Conservation (phyloP, 1,140 invertebrate genomes). For the Carcinoscorpius rotundicauda region DNA sequence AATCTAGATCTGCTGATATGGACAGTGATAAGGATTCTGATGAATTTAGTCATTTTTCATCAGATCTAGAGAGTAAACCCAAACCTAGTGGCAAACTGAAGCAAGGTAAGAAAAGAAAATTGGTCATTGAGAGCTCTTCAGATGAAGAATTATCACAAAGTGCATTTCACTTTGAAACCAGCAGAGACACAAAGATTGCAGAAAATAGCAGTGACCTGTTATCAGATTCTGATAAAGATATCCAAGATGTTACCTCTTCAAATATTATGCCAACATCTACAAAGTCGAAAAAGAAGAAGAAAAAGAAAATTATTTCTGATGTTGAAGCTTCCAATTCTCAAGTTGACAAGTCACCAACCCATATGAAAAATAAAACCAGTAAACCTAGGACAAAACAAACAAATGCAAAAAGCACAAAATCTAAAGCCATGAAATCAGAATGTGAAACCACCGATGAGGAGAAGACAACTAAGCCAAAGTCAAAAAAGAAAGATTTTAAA, state of each 20-base stretch:
- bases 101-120: conserved; percentile 17
- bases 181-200: not conserved
- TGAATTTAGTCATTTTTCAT: not conserved
- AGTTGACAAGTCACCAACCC: not conserved
- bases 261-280: not conserved
- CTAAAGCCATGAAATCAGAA: conserved; percentile 16
- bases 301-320: conserved; percentile 34
- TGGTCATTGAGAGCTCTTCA: conserved; percentile 18
- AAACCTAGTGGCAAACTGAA: conserved; percentile 8
- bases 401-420: too few relatives aligned
- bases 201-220: too few relatives aligned
- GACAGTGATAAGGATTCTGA: conserved; percentile 12
- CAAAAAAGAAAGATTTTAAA: conserved; percentile 21
- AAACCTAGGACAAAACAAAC: too few relatives aligned
- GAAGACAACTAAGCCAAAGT: conserved; percentile 16
- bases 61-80: not conserved
- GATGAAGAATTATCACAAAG: conserved; percentile 11
- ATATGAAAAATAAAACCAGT: too few relatives aligned
- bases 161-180: not conserved
- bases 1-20: conserved; percentile 11
- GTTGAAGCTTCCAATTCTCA: conserved; percentile 17
- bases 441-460: conserved; percentile 18
- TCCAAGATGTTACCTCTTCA: too few relatives aligned
- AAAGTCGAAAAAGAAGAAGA: conserved; percentile 9
- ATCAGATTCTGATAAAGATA: too few relatives aligned